Conservation (phyloP, 1,140 invertebrate genomes). For the Batillaria attramentaria region DNA sequence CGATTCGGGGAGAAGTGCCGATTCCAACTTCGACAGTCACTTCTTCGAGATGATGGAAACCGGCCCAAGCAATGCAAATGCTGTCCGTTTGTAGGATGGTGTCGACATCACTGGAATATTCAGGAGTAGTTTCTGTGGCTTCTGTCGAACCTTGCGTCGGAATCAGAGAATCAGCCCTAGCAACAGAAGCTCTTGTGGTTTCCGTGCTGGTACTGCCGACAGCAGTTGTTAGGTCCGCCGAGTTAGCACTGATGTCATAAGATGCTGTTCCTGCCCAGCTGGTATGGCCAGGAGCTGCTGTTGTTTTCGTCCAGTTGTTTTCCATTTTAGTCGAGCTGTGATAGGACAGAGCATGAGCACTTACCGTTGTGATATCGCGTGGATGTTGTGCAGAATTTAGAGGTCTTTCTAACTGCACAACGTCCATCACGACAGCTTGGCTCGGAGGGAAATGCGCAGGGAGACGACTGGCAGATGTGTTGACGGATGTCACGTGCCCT, state of each 20-base stretch:
- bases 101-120: slow-evolving; percentile 17
- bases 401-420: background rate
- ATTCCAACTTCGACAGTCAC: slow-evolving; percentile 39
- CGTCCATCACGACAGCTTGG: slow-evolving; percentile 38
- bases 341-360: background rate
- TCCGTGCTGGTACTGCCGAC: background rate
- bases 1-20: slow-evolving; percentile 10
- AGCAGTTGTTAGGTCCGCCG: too few species aligned
- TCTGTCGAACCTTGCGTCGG: too few species aligned
- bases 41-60: slow-evolving; percentile 41
- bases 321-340: background rate
- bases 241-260: too few species aligned
- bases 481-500: slow-evolving; percentile 27
- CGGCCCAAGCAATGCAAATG: slow-evolving; percentile 41
- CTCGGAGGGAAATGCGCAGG: slow-evolving; percentile 41
- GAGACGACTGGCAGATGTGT: slow-evolving; percentile 29
- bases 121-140: too few species aligned
- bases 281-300: background rate
- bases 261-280: too few species aligned
- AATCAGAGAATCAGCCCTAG: too few species aligned
- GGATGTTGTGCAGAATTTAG: background rate
- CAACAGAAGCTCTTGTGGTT: too few species aligned
- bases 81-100: background rate
- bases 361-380: background rate
- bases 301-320: background rate